Base-by-base conservation (phyloP, 1,140 invertebrate species). In the Neodiprion fabricii region DNA sequence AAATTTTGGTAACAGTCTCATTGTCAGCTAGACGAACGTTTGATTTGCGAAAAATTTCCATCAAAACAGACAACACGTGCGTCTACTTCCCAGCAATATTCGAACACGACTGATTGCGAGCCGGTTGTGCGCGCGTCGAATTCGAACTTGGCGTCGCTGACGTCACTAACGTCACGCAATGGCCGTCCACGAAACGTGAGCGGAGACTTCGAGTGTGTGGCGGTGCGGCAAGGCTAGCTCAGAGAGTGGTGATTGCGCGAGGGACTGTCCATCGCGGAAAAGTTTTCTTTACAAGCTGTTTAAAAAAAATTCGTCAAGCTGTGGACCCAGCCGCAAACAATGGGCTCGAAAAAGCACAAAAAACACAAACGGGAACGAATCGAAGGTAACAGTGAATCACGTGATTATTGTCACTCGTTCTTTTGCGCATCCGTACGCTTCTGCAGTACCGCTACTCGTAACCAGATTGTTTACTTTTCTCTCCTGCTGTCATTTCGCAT, bases 301-400 rank as follows among this genome's bases (percentile, higher is more conserved):
- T 40, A 5, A 40, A 40, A 17, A 69, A n/a, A 69, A 69, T n/a
- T 65, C 48, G 61, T 67, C 73, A 78, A 73, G 28, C 75, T 77
- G 77, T 82, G 75, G 74, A 71, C 74, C 47, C 76, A 79, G 72
- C 72, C 76, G 79, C 79, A 77, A 81, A 82, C 75, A 71, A 87
- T 87, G 85, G 84, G 85, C 77, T 82, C 86, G 72, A 93, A 93
- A 85, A 94, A 94, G 79, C 93, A 94, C 80, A 94, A 94, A 85
- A 95, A 94, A 79, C 93, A 94, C 82, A 94, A 94, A 80, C 90
- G 90, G 40, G 92, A 93, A 78, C 89, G 89, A 79, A 88, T 91
- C 82, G 92, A 92, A 89, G 92, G 91, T 92, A 85, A 87, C 86
- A 80, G 67, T 71, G 12, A 69, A 69, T 23, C 40, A 69, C 40